phyloP scores from a whole-genome alignment of 2,113 vertebrate genomes.

The Trichechus manatus region DNA sequence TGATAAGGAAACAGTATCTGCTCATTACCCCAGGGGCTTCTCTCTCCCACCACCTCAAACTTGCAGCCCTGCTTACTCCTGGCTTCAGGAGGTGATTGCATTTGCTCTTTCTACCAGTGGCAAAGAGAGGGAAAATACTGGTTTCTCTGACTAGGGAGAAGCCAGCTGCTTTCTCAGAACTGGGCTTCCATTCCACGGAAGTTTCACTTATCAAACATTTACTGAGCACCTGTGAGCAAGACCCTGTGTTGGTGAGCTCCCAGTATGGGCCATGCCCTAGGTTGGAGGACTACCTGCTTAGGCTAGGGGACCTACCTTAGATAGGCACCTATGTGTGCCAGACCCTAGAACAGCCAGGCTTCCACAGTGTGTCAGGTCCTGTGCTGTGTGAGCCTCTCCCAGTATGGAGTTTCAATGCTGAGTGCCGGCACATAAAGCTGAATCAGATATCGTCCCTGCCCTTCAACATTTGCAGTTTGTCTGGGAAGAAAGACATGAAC shows the following conservation, averaged over 20 bases:
- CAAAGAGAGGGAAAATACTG: neutral
- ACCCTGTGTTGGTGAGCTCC: neutral
- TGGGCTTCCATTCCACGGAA: neutral
- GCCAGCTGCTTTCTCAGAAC: neutral
- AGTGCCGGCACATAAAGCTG: neutral
- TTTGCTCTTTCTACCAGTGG: constrained; percentile 2
- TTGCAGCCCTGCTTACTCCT: neutral
- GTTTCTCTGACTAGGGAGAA: neutral
- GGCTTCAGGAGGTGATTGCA: neutral
- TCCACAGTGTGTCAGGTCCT: neutral
- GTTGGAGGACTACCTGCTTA: neutral
- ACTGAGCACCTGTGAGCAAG: neutral
- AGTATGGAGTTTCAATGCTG: too few relatives aligned
- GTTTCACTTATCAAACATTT: neutral
- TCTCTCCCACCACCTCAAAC: neutral
- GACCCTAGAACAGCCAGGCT: neutral
- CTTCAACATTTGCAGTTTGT: neutral
- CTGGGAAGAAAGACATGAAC: neutral
- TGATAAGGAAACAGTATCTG: constrained; percentile 77
- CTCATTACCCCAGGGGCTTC: constrained; percentile 14
- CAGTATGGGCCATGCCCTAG: neutral
- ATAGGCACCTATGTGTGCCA: neutral
- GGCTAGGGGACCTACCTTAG: neutral
- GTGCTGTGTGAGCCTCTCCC: neutral
- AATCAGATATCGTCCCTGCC: neutral